Evolutionary conservation across 1,140 invertebrate species (phyloP), one percentile per base, ranked within the genome.

Genomic region (Aphis gossypii): DNA sequence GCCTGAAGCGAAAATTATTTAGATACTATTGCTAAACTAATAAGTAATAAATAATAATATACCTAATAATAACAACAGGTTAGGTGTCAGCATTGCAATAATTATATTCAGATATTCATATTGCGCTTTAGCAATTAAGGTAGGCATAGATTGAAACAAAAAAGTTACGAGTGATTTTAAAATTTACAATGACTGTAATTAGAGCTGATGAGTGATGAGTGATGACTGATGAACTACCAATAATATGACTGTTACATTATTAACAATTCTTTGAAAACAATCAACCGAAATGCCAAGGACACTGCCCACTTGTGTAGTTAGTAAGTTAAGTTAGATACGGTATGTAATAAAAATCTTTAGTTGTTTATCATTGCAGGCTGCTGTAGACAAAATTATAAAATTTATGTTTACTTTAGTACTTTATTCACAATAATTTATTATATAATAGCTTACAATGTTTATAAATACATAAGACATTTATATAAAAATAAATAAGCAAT

Each of bases 201-300:
- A 23, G 2, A 83, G 35, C 76, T 83, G 35, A 83, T 23, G 30
- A 76, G n/a, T 76, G 35, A 83, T 83, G 35, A 35, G 60, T 76
- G 35, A 83, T 83, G 76, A 35, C 6, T 38, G n/a, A n/a, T 35
- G 76, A 68, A 3, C 25, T 86, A 86, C 23, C 84, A 84, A 84
- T 86, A 46, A 86, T 86, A 48, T 51, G 5, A 87, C 25, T 41
- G 44, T 87, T 46, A 48, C 8, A 87, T 20, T 87, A 87, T 51
- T 35, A 87, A 51, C 23, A 87, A 86, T 41, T 48, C 11, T 48
- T 48, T 48, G 46, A 87, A 87, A 87, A 87, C 46, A 48, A 48
- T 87, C 46, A 87, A 87, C 30, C 46, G 8, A 46, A 87, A 87
- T 87, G n/a, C 30, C 86, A 87, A 87, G 86, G 86, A 6, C 44